phyloP scores from a whole-genome alignment of 2,113 vertebrate genomes.

The Mobula hypostoma region DNA sequence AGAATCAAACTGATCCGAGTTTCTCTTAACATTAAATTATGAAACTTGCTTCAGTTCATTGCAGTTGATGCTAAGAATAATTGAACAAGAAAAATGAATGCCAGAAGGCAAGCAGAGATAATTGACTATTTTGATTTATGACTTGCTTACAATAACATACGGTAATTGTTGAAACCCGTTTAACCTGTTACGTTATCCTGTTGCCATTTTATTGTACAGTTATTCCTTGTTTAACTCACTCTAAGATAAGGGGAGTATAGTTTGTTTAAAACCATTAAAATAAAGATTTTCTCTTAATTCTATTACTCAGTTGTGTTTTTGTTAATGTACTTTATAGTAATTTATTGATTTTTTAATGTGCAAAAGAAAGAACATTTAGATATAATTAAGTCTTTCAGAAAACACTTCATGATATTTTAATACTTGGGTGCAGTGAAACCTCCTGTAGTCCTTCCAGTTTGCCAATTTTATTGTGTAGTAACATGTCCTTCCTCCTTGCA shows the following conservation, averaged over 20 bases:
- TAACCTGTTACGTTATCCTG: background rate
- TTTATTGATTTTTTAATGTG: background rate
- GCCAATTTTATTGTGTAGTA: background rate
- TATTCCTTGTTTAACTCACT: background rate
- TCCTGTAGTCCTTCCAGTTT: background rate
- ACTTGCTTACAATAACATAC: background rate
- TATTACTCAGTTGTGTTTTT: background rate
- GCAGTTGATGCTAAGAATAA: slow-evolving; percentile 18
- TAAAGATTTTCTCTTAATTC: background rate
- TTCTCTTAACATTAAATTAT: background rate
- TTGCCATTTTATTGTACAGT: background rate
- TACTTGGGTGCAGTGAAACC: background rate
- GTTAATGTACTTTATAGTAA: background rate
- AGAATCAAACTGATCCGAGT: background rate
- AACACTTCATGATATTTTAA: background rate
- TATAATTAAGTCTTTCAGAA: background rate
- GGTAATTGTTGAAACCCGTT: slow-evolving; percentile 8
- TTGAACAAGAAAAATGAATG: slow-evolving; percentile 11
- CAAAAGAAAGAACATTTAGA: background rate
- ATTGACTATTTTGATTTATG: slow-evolving; percentile 18
- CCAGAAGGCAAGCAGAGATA: slow-evolving; percentile 26
- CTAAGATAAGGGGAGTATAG: background rate
- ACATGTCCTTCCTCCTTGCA: background rate
- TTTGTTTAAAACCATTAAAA: background rate
- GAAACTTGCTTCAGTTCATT: background rate